Evolutionary conservation across 1,140 invertebrate species (phyloP).

Genomic region (Geopemphigus sp.): DNA sequence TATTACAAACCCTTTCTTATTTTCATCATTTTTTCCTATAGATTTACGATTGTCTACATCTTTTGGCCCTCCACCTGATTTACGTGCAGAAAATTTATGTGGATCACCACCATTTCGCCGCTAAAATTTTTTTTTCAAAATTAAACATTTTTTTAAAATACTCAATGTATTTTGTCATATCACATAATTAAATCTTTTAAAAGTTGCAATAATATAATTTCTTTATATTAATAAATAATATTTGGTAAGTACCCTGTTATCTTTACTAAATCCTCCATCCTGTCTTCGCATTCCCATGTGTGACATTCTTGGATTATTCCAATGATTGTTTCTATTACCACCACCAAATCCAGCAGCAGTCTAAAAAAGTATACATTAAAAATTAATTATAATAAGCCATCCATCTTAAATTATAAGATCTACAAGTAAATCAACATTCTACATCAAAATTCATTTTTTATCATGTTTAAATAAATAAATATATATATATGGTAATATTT

Average conservation of each 20-base stretch:
- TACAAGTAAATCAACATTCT: too few relatives aligned
- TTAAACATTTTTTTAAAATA: too few relatives aligned
- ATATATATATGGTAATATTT: too few relatives aligned
- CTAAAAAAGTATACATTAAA: constrained; percentile 2
- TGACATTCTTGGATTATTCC: constrained; percentile 4
- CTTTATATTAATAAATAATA: background rate
- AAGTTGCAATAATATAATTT: too few relatives aligned
- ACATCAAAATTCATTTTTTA: too few relatives aligned
- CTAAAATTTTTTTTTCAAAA: background rate
- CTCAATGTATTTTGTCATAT: too few relatives aligned
- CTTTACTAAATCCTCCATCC: constrained; percentile 25
- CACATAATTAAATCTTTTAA: too few relatives aligned
- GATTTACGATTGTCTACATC: constrained; percentile 42
- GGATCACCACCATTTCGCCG: background rate
- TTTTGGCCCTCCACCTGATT: constrained; percentile 30
- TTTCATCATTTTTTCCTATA: constrained; percentile 44
- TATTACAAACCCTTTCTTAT: constrained; percentile 26
- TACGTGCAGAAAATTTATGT: constrained; percentile 21
- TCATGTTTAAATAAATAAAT: too few relatives aligned
- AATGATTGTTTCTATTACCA: constrained; percentile 8
- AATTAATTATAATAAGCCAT: background rate
- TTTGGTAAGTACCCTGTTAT: background rate
- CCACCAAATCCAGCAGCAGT: background rate
- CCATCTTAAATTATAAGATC: too few relatives aligned
- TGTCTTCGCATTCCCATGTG: constrained; percentile 23